These are phyloP conservation scores for Brachyalestes nurse DNA, from an alignment of 2,797 vertebrate genomes.

Conservation along the genomic window DNA sequence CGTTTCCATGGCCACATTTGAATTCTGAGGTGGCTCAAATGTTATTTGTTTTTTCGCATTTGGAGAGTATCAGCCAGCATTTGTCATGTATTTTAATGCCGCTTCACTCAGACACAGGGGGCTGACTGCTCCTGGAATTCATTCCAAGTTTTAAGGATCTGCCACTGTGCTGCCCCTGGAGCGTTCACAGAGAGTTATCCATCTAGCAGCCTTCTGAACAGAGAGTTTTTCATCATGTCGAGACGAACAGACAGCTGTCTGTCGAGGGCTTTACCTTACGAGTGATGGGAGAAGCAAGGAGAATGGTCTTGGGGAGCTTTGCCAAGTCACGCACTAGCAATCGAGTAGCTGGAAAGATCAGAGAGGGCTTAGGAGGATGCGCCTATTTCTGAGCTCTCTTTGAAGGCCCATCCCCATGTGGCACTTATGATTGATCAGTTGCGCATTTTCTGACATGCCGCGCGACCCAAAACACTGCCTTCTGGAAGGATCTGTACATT, in stretches of 20 bases:
- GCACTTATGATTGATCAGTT: conserved; percentile 33
- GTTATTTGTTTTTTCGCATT: conserved; percentile 43
- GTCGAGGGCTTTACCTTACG: conserved; percentile 58
- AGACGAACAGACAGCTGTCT: conserved; percentile 67
- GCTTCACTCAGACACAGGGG: conserved; percentile 62
- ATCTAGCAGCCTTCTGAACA: not conserved
- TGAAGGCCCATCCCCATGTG: conserved; percentile 50
- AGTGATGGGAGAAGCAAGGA: conserved; percentile 40
- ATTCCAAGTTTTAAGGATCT: conserved; percentile 68
- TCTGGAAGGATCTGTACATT: conserved; percentile 25
- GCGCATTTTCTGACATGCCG: conserved; percentile 6
- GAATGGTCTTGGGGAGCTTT: conserved; percentile 16
- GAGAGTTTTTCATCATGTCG: conserved; percentile 58
- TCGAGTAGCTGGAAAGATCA: not conserved
- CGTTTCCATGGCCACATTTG: conserved; percentile 70
- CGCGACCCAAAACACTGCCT: conserved; percentile 15
- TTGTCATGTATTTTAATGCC: conserved; percentile 73
- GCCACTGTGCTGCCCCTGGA: conserved; percentile 65
- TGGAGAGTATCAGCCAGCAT: conserved; percentile 56
- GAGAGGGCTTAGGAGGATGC: conserved; percentile 12
- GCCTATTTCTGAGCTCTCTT: conserved; percentile 46
- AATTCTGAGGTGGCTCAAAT: conserved; percentile 58
- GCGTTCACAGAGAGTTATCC: conserved; percentile 64
- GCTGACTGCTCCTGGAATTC: conserved; percentile 66
- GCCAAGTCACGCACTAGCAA: conserved; percentile 12